Evolutionary conservation across 37 sponge, comb jelly and placozoan genomes (phyloP).

Genomic region (Crambe crambe): DNA sequence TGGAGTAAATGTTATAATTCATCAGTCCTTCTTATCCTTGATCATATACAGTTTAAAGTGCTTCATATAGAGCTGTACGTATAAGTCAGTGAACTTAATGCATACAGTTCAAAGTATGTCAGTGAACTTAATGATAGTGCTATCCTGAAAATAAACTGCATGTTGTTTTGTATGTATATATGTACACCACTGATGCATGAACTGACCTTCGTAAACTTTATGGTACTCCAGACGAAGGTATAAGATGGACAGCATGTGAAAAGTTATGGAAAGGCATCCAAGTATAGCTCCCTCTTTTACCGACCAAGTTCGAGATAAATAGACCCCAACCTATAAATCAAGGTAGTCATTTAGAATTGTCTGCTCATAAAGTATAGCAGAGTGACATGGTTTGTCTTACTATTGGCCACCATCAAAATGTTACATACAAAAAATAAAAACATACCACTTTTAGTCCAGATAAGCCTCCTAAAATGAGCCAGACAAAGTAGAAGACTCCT

Average conservation of each 20-base stretch:
- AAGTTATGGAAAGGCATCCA: constrained; percentile 24
- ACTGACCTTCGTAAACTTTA: constrained; percentile 76
- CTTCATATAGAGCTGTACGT: background rate
- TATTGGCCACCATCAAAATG: too few relatives aligned
- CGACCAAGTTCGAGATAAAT: constrained; percentile 66
- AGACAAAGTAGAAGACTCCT: constrained; percentile 44
- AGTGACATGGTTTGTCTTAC: background rate
- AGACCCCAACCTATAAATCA: constrained; percentile 47
- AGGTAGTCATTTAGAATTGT: too few relatives aligned
- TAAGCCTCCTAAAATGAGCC: constrained; percentile 56
- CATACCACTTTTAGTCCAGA: constrained; percentile 66
- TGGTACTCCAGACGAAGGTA: constrained; percentile 83
- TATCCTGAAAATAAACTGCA: too few relatives aligned
- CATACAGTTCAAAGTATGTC: too few relatives aligned
- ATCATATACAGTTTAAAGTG: background rate
- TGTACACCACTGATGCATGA: too few relatives aligned
- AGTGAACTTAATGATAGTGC: too few relatives aligned
- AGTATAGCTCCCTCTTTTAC: constrained; percentile 66
- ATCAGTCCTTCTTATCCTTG: background rate
- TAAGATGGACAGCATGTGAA: constrained; percentile 80
- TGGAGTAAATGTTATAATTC: constrained; percentile 31
- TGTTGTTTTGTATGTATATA: too few relatives aligned
- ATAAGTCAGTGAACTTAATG: background rate
- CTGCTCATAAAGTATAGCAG: background rate
- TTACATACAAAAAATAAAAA: too few relatives aligned